These are phyloP conservation scores for Trichopoda pennipes DNA, from an alignment of 2,888 invertebrate species.

Conservation along the genomic window DNA sequence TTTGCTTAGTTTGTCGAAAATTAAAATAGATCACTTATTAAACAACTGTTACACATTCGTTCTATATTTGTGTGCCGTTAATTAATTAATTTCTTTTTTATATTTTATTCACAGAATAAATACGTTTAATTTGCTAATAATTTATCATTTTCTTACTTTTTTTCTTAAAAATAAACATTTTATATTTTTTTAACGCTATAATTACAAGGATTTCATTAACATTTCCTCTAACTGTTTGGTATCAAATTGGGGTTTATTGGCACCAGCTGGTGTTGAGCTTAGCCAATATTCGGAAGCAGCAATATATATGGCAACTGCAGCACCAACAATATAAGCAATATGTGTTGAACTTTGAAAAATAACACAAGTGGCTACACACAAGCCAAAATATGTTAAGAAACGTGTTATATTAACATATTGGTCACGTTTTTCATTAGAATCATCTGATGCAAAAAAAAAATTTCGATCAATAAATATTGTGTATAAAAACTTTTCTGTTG, in stretches of 20 bases:
- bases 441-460: slow-evolving; percentile 77
- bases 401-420: slow-evolving; percentile 84
- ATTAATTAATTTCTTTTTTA: slow-evolving; percentile 6
- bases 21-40: background rate
- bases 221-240: slow-evolving; percentile 80
- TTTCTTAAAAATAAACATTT: slow-evolving; percentile 34
- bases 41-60: background rate
- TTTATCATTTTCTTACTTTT: slow-evolving; percentile 39
- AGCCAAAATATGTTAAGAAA: slow-evolving; percentile 91
- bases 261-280: slow-evolving; percentile 74
- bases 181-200: background rate
- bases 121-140: slow-evolving; percentile 35
- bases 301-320: slow-evolving; percentile 91
- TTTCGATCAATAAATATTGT: background rate
- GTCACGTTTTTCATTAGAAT: slow-evolving; percentile 82
- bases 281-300: slow-evolving; percentile 91
- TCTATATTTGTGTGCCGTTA: slow-evolving; percentile 8
- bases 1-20: background rate
- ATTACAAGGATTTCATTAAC: slow-evolving; percentile 79
- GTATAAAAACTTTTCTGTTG: background rate
- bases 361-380: slow-evolving; percentile 92
- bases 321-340: slow-evolving; percentile 89
- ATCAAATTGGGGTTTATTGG: slow-evolving; percentile 77
- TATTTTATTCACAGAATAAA: slow-evolving; percentile 78
- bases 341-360: slow-evolving; percentile 90